A percentile compares a stretch with the other conserved stretches of the same genome.
phyloP scores from a whole-genome alignment of 2,797 vertebrate genomes.

The Benthosema pterotum region DNA sequence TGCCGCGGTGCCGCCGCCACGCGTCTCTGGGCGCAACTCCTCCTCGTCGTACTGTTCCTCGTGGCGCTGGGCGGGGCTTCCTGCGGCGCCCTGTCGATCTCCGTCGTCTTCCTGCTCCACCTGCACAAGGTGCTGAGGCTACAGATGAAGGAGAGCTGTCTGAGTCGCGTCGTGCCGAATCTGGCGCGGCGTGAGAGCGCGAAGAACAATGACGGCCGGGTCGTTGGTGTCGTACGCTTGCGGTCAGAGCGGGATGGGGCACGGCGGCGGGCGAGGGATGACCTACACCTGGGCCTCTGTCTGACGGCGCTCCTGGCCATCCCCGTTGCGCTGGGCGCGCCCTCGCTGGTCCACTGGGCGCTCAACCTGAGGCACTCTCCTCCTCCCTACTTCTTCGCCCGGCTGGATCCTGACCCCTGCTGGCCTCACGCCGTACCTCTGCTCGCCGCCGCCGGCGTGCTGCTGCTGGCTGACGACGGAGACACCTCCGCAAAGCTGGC shows the following conservation, averaged over 20 bases:
- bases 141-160: constrained; percentile 82
- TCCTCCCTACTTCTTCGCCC: too few species aligned
- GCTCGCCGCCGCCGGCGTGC: constrained; percentile 74
- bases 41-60: constrained; percentile 74
- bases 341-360: constrained; percentile 91
- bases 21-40: constrained; percentile 68
- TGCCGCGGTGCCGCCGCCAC: too few species aligned
- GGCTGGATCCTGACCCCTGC: constrained; percentile 90
- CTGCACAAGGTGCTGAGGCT: constrained; percentile 90
- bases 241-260: constrained; percentile 62
- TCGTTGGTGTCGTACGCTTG: constrained; percentile 38
- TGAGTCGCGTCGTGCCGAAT: constrained; percentile 82
- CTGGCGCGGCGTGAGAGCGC: constrained; percentile 68
- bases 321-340: constrained; percentile 83
- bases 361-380: constrained; percentile 93
- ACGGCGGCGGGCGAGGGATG: constrained; percentile 78
- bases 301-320: constrained; percentile 83
- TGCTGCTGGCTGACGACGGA: too few species aligned
- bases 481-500: too few species aligned
- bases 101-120: constrained; percentile 84
- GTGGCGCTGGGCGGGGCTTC: constrained; percentile 80
- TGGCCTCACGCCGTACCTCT: constrained; percentile 85
- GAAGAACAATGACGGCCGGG: constrained; percentile 49
- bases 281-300: constrained; percentile 87
- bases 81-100: constrained; percentile 87